Conservation (phyloP, 2,888 invertebrate species). For the Gari tellinella region DNA sequence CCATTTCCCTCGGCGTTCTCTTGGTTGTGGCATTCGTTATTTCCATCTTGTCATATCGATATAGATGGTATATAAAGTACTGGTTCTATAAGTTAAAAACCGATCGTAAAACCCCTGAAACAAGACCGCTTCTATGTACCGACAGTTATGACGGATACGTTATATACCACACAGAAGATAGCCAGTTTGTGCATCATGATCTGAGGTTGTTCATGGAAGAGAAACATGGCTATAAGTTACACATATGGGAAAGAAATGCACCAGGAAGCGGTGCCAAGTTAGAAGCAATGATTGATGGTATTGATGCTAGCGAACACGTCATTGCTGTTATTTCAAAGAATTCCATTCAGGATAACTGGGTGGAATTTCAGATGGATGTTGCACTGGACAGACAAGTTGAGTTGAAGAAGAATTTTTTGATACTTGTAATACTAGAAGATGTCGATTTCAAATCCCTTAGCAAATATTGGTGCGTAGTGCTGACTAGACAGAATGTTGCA, state of each 20-base stretch:
- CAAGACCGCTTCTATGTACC: slow-evolving; percentile 6
- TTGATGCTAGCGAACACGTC: slow-evolving; percentile 43
- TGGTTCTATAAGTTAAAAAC: slow-evolving; percentile 10
- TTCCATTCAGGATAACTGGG: slow-evolving; percentile 53
- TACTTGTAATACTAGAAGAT: slow-evolving; percentile 41
- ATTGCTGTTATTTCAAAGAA: slow-evolving; percentile 48
- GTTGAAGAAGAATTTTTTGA: slow-evolving; percentile 21
- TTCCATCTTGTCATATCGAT: slow-evolving; percentile 4
- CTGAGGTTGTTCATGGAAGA: slow-evolving; percentile 22
- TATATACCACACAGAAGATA: slow-evolving; percentile 16
- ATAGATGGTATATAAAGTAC: slow-evolving; percentile 36
- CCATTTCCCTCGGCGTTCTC: background rate
- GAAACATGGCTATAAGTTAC: slow-evolving; percentile 13
- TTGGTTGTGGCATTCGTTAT: slow-evolving; percentile 4
- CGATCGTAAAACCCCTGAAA: slow-evolving; percentile 4
- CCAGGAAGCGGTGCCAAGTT: slow-evolving; percentile 13
- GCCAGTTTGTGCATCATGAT: slow-evolving; percentile 3
- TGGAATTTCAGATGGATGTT: slow-evolving; percentile 52
- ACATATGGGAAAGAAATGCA: slow-evolving; percentile 20
- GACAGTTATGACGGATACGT: slow-evolving; percentile 20
- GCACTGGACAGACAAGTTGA: slow-evolving; percentile 31
- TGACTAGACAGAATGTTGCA: slow-evolving; percentile 24
- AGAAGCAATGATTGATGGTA: slow-evolving; percentile 40
- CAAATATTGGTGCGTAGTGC: slow-evolving; percentile 26
- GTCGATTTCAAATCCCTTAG: slow-evolving; percentile 14